Base-by-base conservation (phyloP, 2,797 vertebrate genomes). In the Tenualosa thibaudeaui region DNA sequence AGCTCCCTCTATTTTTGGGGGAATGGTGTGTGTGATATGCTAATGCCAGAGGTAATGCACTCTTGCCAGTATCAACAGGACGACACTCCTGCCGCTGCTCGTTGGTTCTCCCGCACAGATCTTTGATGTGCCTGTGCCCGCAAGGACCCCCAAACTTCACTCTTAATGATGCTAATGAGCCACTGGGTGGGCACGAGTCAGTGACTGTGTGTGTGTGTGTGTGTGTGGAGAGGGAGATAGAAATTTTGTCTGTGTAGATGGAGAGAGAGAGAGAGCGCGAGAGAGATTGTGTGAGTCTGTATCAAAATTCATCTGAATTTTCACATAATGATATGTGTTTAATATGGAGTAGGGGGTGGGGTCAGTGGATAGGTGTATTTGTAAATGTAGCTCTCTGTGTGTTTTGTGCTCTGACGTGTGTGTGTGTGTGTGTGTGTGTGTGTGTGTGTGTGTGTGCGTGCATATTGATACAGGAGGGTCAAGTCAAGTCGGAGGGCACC, bases 401-500 rank as follows among this genome's bases (percentile, higher is more conserved):
- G 65, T 51, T 78, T 26, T 82, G 81, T 65, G 71, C 53, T 75
- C 84, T 43, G 82, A 85, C 83, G 60, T 86, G 84, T 87, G n/a
- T 24, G 26, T 58, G 49, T 86, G 26, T 49, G 49, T 85, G 60
- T 86, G 84, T 87, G n/a, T 17, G 17, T 82, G 22, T 54, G 68
- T 91, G 65, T 68, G 50, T 46, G 17, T 78, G 71, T 78, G 71
- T 37, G 24, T 68, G 68, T 75, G 68, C 17, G 31, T 22, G 58
- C 10, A 13, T 75, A 37, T 75, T 2, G 2, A 43, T 85, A 1
- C 93, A 96, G 91, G 97, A 97, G 78, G 93, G 91, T 85, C 89
- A 92, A 86, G 91, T 93, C 43, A 93, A 93, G 92, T 88, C 93
- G 53, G 94, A 93, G 56, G 92, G 95, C 89, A 95, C 95, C 85